Evolutionary conservation across 1,140 invertebrate genomes (phyloP), one percentile per base, ranked within the genome.

Genomic region (Pogonus chalceus): DNA sequence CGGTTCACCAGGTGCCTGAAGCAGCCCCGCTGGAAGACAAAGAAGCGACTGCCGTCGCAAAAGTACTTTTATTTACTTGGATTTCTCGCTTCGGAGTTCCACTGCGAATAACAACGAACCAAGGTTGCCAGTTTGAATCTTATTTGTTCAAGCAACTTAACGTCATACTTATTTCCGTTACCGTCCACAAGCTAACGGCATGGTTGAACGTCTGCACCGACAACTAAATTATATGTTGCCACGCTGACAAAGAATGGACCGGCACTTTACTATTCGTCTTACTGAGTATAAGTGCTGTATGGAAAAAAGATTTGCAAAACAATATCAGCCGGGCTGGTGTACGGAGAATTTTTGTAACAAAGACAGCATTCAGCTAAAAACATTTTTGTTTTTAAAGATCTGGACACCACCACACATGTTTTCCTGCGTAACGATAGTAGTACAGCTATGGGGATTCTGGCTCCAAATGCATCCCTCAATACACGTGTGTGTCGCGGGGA

Each of bases 281-380:
- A 0, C 53, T 75, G 0, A 72, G 72, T 1, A 56, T 73, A 0
- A 39, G 71, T 23, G 53, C 65, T 4, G 56, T 61, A 1, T 56
- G 55, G 21, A 69, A 70, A 35, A 60, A 66, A 14, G 68, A 73
- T 43, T 39, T 69, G 0, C 52, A 66, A 23, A n/a, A 58, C 62
- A 0, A 67, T 66, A 0, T 54, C 69, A 1, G 61, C 68, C 0
- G 59, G 68, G 24, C 49, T 70, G 1, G 56, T 67, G 0, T 69
- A 62, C 54, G 69, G 69, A 0, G n/a, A 72, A 56, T 67, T 72
- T 52, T 64, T 72, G n/a, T n/a, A n/a, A n/a, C n/a, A n/a, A n/a
- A n/a, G n/a, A n/a, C n/a, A n/a, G n/a, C n/a, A n/a, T n/a, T n/a
- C n/a, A n/a, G n/a, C n/a, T n/a, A n/a, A n/a, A n/a, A n/a, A n/a